Evolutionary conservation across 2,888 invertebrate genomes (phyloP).

Genomic region (Campopleginae sp.): DNA sequence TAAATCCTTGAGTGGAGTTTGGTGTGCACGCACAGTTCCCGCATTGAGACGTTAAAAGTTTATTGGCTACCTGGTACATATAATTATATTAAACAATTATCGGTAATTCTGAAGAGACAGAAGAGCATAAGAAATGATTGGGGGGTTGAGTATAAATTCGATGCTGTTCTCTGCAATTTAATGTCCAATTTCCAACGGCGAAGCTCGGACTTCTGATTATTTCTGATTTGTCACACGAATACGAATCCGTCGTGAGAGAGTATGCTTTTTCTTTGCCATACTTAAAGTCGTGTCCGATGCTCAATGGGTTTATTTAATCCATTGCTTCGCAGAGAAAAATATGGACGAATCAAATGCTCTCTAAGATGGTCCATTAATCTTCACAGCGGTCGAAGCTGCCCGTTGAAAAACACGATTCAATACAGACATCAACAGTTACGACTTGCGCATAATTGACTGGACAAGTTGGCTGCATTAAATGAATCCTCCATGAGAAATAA

Average conservation of each 20-base stretch:
- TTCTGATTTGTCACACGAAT: slow-evolving; percentile 47
- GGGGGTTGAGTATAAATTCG: slow-evolving; percentile 27
- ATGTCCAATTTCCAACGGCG: slow-evolving; percentile 28
- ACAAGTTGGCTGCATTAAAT: slow-evolving; percentile 27
- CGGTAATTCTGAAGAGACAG: slow-evolving; percentile 1
- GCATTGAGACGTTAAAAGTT: slow-evolving; percentile 45
- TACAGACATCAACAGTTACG: slow-evolving; percentile 46
- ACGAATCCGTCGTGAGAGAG: slow-evolving; percentile 18
- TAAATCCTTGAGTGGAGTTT: slow-evolving; percentile 38
- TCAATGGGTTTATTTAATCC: slow-evolving; percentile 1
- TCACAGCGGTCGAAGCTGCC: slow-evolving; percentile 6
- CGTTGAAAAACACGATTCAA: slow-evolving; percentile 11
- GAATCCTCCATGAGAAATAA: slow-evolving; percentile 34
- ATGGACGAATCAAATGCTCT: slow-evolving; percentile 45
- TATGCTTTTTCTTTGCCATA: slow-evolving; percentile 27
- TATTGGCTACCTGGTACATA: slow-evolving; percentile 38
- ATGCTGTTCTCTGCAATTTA: slow-evolving; percentile 21
- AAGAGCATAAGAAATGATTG: slow-evolving; percentile 4
- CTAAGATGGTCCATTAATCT: slow-evolving; percentile 40
- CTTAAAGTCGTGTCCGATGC: not conserved
- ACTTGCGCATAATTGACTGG: slow-evolving; percentile 19
- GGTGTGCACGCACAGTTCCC: slow-evolving; percentile 22
- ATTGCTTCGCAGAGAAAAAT: slow-evolving; percentile 6
- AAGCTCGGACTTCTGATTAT: slow-evolving; percentile 9
- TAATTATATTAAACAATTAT: slow-evolving; percentile 51